Evolutionary conservation across 1,140 invertebrate species (phyloP).

Genomic region (Papilio glaucus): DNA sequence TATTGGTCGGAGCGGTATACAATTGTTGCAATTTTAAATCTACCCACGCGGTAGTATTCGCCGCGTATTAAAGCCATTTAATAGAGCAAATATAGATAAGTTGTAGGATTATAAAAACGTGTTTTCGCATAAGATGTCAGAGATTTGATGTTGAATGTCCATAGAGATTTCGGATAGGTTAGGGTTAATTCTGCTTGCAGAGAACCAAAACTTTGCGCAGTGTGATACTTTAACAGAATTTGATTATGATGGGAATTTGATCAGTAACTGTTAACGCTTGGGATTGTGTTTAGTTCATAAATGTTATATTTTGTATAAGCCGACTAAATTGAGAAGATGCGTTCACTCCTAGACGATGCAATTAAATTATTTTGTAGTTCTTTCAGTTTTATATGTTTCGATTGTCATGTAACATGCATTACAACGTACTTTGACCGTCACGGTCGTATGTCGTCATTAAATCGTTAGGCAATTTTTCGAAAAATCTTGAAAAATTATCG

Average conservation of each 20-base stretch:
- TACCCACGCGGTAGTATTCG: neutral
- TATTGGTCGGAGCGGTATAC: conserved; percentile 21
- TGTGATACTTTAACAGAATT: conserved; percentile 22
- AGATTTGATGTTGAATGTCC: conserved; percentile 11
- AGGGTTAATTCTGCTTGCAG: conserved; percentile 8
- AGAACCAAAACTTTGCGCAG: conserved; percentile 2
- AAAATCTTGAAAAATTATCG: conserved; percentile 67
- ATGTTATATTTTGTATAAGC: conserved; percentile 34
- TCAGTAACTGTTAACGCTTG: conserved; percentile 28
- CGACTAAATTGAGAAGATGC: neutral
- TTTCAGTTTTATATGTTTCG: conserved; percentile 66
- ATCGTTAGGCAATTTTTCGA: conserved; percentile 60
- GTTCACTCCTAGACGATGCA: conserved; percentile 32
- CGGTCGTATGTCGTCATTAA: conserved; percentile 68
- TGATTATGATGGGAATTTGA: conserved; percentile 25
- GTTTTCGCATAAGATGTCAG: conserved; percentile 21
- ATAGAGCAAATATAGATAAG: conserved; percentile 30
- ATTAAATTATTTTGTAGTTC: conserved; percentile 76
- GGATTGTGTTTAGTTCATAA: conserved; percentile 33
- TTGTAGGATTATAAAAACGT: neutral
- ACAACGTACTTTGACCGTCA: conserved; percentile 58
- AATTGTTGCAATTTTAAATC: conserved; percentile 28
- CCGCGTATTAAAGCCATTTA: conserved; percentile 28
- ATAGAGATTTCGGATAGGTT: neutral
- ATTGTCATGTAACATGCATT: conserved; percentile 59